Conservation (phyloP, 2,113 vertebrate species). For the Okapia johnstoni region DNA sequence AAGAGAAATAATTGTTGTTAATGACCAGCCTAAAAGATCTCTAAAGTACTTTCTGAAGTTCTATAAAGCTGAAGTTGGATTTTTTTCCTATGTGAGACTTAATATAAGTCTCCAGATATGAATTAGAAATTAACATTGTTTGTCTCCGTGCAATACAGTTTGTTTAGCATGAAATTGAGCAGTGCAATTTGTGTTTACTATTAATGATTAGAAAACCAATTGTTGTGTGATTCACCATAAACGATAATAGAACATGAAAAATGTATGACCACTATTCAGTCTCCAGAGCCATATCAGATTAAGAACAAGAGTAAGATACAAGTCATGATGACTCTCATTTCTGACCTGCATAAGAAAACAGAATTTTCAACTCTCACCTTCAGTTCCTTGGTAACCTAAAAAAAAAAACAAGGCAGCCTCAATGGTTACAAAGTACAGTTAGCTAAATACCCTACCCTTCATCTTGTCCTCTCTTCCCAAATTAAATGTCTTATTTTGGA, state of each 20-base stretch:
- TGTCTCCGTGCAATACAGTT: conserved; percentile 15
- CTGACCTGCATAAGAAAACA: not conserved
- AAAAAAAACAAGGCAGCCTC: not conserved
- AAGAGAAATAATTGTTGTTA: not conserved
- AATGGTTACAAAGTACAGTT: not conserved
- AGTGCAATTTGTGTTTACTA: conserved; percentile 43
- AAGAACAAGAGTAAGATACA: not conserved
- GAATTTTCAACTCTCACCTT: not conserved
- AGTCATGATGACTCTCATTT: not conserved
- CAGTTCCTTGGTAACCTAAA: not conserved
- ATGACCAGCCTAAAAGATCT: not conserved
- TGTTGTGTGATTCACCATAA: conserved; percentile 10
- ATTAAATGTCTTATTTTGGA: not conserved
- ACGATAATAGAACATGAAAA: conserved; percentile 47
- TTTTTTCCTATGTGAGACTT: not conserved
- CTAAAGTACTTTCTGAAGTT: conserved; percentile 2
- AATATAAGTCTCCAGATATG: not conserved
- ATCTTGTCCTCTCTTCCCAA: not conserved
- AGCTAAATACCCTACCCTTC: not conserved
- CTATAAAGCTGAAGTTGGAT: not conserved
- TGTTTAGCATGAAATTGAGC: conserved; percentile 31
- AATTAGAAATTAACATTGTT: conserved; percentile 40
- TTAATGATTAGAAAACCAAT: conserved; percentile 50
- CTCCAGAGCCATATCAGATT: conserved; percentile 17
- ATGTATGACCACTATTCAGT: not conserved